phyloP scores from a whole-genome alignment of 2,888 invertebrate species.

The Stenodera caucasica region DNA sequence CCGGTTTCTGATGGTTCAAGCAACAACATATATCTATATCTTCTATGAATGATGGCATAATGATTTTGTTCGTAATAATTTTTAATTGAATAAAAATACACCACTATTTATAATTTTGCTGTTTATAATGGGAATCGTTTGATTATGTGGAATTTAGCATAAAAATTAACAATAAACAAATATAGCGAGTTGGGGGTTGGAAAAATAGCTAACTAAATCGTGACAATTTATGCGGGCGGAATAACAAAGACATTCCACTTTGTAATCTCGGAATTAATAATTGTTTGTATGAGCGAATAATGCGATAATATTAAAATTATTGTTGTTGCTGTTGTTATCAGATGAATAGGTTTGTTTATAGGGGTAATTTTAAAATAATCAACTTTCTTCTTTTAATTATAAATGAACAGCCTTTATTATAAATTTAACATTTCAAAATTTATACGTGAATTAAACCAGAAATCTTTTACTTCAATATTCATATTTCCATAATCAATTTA shows the following conservation, averaged over 20 bases:
- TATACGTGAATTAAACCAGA: no score
- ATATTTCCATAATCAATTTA: background rate
- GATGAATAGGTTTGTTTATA: background rate
- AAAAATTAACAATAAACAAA: background rate
- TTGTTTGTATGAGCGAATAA: background rate
- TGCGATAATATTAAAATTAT: background rate
- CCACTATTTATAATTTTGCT: no score
- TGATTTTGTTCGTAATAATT: no score
- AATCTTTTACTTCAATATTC: no score
- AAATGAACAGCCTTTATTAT: no score
- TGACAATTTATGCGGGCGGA: background rate
- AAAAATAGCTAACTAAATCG: background rate
- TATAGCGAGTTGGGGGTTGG: no score
- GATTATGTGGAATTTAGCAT: background rate
- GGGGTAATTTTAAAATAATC: background rate
- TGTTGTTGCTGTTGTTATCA: background rate
- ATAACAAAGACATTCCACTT: constrained; percentile 3
- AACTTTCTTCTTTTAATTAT: no score
- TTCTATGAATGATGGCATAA: no score
- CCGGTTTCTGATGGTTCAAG: constrained; percentile 28
- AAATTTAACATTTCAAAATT: no score
- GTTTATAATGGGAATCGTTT: background rate
- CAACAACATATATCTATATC: background rate
- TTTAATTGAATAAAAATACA: no score
- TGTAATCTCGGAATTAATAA: constrained; percentile 4